A percentile compares a stretch with the other conserved stretches of the same genome.
These are phyloP conservation scores for Lepidotrigona ventralis DNA, from an alignment of 1,140 invertebrate genomes.

Conservation along the genomic window DNA sequence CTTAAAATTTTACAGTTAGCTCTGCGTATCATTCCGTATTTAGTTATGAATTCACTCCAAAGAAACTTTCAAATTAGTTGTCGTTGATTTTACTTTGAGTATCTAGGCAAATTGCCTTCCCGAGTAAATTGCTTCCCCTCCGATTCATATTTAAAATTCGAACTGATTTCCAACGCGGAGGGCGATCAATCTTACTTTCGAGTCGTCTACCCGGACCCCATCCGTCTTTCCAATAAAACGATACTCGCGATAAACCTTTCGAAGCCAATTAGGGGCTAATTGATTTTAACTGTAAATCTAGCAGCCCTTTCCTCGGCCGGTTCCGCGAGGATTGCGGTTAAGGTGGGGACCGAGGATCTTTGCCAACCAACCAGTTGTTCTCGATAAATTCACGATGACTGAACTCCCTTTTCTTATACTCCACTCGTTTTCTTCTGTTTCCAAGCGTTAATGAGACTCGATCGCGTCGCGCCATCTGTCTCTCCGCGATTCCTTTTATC, in stretches of 20 bases:
- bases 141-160: constrained; percentile 13
- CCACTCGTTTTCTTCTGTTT: constrained; percentile 41
- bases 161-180: background rate
- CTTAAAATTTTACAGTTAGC: background rate
- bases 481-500: constrained; percentile 45
- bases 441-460: constrained; percentile 64
- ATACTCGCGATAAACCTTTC: constrained; percentile 39
- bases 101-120: background rate
- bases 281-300: constrained; percentile 75
- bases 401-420: constrained; percentile 46
- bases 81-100: background rate
- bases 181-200: constrained; percentile 29
- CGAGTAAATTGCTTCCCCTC: background rate
- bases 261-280: constrained; percentile 68
- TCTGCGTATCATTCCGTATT: background rate
- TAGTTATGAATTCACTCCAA: background rate
- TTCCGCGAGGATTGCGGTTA: constrained; percentile 53
- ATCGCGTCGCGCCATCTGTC: constrained; percentile 62
- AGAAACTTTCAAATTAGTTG: background rate
- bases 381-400: constrained; percentile 68
- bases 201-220: background rate
- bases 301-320: constrained; percentile 43
- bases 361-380: constrained; percentile 64
- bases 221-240: constrained; percentile 48
- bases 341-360: constrained; percentile 27